Conservation (phyloP, 2,888 invertebrate species). For the Mactromeris polynyma region DNA sequence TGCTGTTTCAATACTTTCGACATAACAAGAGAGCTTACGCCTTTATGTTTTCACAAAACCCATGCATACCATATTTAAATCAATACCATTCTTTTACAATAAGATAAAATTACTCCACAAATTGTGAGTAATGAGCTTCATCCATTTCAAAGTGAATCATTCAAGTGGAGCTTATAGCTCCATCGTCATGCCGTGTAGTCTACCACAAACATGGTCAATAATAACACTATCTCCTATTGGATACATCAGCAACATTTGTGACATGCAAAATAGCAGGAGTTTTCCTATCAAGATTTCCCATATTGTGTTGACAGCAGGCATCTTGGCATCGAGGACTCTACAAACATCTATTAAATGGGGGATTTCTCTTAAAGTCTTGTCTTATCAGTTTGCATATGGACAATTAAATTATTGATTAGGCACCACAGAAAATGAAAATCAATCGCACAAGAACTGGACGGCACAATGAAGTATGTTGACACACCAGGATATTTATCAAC, state of each 20-base stretch:
- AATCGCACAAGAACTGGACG: neutral
- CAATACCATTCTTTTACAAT: neutral
- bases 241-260: neutral
- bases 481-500: neutral
- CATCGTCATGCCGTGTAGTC: neutral
- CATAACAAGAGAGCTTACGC: no score
- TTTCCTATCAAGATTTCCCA: slow-evolving; percentile 1
- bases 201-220: neutral
- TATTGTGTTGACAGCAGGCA: neutral
- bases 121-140: neutral
- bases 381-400: slow-evolving; percentile 64
- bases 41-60: neutral
- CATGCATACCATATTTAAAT: neutral
- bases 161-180: neutral
- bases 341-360: slow-evolving; percentile 1
- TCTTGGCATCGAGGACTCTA: slow-evolving; percentile 7
- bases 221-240: neutral
- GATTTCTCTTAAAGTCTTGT: slow-evolving; percentile 38
- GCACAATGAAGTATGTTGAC: slow-evolving; percentile 15
- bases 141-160: neutral
- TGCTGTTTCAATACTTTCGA: no score
- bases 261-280: neutral
- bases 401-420: slow-evolving; percentile 63
- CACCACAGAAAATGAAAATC: neutral
- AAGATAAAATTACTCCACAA: neutral